Percentiles rank a stretch among this genome's conserved stretches.
Evolutionary conservation across 2,113 vertebrate genomes (phyloP).

Genomic region (Mungos mungo): DNA sequence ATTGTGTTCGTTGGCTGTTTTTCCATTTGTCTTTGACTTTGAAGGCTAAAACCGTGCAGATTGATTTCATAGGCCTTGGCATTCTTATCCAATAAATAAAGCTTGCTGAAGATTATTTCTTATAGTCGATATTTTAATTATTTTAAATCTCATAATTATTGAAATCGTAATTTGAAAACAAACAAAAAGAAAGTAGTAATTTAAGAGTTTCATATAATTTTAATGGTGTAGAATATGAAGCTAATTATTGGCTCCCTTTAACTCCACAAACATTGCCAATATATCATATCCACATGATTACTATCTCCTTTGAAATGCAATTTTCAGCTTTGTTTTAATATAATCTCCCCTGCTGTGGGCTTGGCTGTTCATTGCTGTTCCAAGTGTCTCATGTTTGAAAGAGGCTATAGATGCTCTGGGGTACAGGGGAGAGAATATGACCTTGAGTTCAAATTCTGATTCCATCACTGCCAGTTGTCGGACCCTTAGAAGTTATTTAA

Average conservation of each 20-base stretch:
- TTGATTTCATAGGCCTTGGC: background rate
- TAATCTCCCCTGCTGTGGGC: background rate
- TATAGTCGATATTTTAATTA: slow-evolving; percentile 36
- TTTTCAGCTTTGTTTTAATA: background rate
- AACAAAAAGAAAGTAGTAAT: slow-evolving; percentile 1
- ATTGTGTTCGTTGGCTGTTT: background rate
- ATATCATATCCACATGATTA: background rate
- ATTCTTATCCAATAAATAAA: background rate
- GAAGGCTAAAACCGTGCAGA: background rate
- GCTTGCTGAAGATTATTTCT: slow-evolving; percentile 33
- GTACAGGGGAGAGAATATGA: background rate
- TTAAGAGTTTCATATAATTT: slow-evolving; percentile 2
- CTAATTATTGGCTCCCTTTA: slow-evolving; percentile 2
- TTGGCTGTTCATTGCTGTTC: background rate
- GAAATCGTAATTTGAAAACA: slow-evolving; percentile 9
- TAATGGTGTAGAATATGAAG: background rate
- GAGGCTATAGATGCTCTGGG: background rate
- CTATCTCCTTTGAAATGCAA: background rate
- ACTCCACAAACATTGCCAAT: background rate
- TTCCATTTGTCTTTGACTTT: background rate
- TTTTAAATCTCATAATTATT: slow-evolving; percentile 1
- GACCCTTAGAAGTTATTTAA: background rate
- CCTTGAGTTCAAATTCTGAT: background rate
- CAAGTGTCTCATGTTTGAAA: background rate
- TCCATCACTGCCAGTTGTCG: background rate